Percentiles rank a stretch among this genome's conserved stretches.
These are phyloP conservation scores for Gallinago undulata DNA, from an alignment of 2,113 vertebrate species.

Conservation along the genomic window DNA sequence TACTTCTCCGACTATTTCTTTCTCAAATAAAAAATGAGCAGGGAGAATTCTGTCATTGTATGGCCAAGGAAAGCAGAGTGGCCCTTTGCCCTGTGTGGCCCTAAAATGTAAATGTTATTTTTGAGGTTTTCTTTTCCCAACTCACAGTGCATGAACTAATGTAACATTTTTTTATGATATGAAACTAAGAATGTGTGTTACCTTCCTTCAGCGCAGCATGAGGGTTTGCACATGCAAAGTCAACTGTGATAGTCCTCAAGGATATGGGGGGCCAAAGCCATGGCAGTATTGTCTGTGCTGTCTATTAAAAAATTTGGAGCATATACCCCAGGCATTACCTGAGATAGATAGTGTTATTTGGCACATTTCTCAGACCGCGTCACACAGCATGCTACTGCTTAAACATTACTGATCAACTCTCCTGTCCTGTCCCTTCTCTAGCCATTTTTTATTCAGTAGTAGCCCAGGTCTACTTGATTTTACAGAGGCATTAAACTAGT, in stretches of 20 bases:
- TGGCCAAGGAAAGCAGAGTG: background rate
- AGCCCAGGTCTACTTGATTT: background rate
- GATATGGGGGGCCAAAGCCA: background rate
- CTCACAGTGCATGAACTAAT: background rate
- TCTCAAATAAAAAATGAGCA: background rate
- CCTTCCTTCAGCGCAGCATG: background rate
- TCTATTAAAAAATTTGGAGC: background rate
- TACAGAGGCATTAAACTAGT: background rate
- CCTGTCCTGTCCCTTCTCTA: background rate
- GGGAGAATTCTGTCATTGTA: background rate
- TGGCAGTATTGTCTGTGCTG: background rate
- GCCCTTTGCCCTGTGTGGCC: background rate
- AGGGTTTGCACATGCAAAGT: background rate
- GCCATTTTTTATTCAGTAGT: background rate
- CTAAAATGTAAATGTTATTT: background rate
- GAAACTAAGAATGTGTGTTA: background rate
- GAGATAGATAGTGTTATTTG: background rate
- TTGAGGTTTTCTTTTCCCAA: background rate
- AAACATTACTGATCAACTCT: background rate
- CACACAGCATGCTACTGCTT: background rate
- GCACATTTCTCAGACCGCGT: background rate
- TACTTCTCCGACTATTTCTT: background rate
- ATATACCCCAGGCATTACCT: background rate
- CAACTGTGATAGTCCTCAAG: background rate
- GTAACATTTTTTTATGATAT: background rate